A percentile compares a stretch with the other conserved stretches of the same genome.
Conservation (phyloP, 2,888 invertebrate genomes). For the Apamea epomidion region DNA sequence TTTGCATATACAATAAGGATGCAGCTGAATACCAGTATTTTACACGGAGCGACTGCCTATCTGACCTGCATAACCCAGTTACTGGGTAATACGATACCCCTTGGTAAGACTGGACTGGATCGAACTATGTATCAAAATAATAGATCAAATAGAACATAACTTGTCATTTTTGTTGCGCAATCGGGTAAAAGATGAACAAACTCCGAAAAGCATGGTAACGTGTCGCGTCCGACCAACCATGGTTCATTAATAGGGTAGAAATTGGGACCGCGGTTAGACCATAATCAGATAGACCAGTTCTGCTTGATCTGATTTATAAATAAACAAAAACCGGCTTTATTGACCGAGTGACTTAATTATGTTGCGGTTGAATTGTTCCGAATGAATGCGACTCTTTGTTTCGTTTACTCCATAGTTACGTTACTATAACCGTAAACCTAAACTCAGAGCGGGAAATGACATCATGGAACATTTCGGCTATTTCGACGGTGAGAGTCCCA, state of each 20-base stretch:
- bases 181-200: neutral
- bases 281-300: slow-evolving; percentile 29
- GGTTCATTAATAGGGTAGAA: slow-evolving; percentile 18
- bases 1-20: no score
- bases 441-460: neutral
- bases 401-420: slow-evolving; percentile 24
- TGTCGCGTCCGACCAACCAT: slow-evolving; percentile 19
- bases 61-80: no score
- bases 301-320: slow-evolving; percentile 48
- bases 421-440: neutral
- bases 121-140: neutral
- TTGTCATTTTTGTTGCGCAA: neutral
- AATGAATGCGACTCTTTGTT: slow-evolving; percentile 19
- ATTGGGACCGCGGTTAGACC: slow-evolving; percentile 14
- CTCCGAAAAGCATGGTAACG: slow-evolving; percentile 6
- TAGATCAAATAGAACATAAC: no score
- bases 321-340: slow-evolving; percentile 51
- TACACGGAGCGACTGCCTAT: no score
- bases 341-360: slow-evolving; percentile 50
- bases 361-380: slow-evolving; percentile 6
- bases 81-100: no score
- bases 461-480: neutral
- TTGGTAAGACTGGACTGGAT: no score
- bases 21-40: no score
- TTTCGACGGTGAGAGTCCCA: neutral